Conservation (phyloP, 2,113 vertebrate genomes). For the Lampris incognitus region DNA sequence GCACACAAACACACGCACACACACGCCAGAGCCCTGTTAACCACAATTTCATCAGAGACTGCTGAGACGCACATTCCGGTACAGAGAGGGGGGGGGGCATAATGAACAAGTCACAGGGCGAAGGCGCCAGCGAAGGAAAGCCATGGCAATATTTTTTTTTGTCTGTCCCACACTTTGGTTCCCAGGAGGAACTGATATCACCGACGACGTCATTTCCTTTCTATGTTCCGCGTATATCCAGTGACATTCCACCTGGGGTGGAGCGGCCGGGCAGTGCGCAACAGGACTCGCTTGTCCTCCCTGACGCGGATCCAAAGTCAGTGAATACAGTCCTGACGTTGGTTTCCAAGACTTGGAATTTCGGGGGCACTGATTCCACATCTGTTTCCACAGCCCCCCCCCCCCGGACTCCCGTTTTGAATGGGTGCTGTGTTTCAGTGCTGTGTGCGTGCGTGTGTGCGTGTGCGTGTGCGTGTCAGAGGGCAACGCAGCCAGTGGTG, state of each 20-base stretch:
- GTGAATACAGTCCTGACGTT: conserved; percentile 48
- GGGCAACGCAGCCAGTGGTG: conserved; percentile 47
- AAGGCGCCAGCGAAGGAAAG: not conserved
- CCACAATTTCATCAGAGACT: conserved; percentile 59
- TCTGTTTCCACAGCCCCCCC: conserved; percentile 44
- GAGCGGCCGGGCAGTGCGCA: conserved; percentile 15
- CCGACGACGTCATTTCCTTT: conserved; percentile 60
- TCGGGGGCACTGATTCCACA: conserved; percentile 36
- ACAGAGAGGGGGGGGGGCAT: conserved; percentile 25
- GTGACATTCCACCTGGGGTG: conserved; percentile 25
- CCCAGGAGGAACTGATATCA: conserved; percentile 20
- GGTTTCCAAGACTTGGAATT: conserved; percentile 11
- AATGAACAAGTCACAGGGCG: conserved; percentile 57
- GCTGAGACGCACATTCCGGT: conserved; percentile 73
- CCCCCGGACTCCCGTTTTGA: conserved; percentile 42
- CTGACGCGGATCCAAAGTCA: conserved; percentile 5
- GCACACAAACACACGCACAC: conserved; percentile 27
- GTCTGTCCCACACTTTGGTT: not conserved
- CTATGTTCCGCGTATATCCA: conserved; percentile 35
- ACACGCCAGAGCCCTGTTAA: conserved; percentile 53
- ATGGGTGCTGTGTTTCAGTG: conserved; percentile 58
- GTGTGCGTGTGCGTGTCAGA: not conserved
- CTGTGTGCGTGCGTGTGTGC: conserved; percentile 4
- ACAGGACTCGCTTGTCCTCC: not conserved
- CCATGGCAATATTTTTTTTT: not conserved